Percentiles rank a stretch among this genome's conserved stretches.
These are phyloP conservation scores for Aphelenchoides bicaudatus DNA, from an alignment of 2,888 invertebrate genomes.

Conservation along the genomic window DNA sequence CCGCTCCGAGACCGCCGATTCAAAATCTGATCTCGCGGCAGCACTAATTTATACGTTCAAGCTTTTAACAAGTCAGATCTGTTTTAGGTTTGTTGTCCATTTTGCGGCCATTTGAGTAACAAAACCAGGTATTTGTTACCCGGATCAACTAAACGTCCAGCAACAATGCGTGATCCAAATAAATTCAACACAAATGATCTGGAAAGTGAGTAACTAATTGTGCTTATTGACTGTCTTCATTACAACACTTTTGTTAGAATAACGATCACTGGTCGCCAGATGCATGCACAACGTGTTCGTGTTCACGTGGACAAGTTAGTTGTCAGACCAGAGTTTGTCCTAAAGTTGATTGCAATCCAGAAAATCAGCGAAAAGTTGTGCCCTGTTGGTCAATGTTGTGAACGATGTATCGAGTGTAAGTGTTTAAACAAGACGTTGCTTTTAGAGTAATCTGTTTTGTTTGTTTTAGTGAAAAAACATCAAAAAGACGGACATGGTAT, in stretches of 20 bases:
- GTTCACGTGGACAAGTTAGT: not conserved
- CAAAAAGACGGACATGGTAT: not conserved
- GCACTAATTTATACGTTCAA: too few relatives aligned
- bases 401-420: slow-evolving; percentile 5
- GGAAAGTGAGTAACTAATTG: slow-evolving; percentile 3
- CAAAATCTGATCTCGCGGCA: too few relatives aligned
- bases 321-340: slow-evolving; percentile 8
- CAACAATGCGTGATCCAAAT: slow-evolving; percentile 12
- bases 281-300: slow-evolving; percentile 8
- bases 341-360: not conserved
- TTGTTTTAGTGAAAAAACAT: not conserved
- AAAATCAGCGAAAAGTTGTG: not conserved
- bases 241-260: not conserved
- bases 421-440: not conserved
- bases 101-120: slow-evolving; percentile 9
- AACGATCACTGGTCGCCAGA: slow-evolving; percentile 17
- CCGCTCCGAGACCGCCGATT: too few relatives aligned
- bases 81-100: slow-evolving; percentile 26
- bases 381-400: slow-evolving; percentile 14
- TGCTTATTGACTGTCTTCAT: not conserved
- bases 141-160: not conserved
- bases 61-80: too few relatives aligned
- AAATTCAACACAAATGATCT: slow-evolving; percentile 8
- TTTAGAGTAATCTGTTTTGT: not conserved
- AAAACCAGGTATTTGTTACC: too few relatives aligned